Base-by-base conservation (phyloP, 2,888 invertebrate species). In the Anoplius nigerrimus region DNA sequence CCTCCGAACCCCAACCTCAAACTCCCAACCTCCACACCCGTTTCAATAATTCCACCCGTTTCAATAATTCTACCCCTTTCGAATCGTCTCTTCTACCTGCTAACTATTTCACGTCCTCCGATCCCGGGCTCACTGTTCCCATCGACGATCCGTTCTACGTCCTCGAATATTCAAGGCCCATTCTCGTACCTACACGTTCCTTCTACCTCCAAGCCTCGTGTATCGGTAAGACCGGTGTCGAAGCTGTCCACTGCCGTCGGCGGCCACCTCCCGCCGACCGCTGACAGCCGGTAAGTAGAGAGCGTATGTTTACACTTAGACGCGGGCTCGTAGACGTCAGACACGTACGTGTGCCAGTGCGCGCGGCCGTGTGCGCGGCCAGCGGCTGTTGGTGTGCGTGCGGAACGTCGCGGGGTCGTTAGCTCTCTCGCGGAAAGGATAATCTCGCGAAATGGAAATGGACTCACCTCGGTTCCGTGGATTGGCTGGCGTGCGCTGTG, bases 271-370 rank as follows among this genome's bases (percentile, higher is more conserved):
- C 18, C 48, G 48, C 48, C 16, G 48, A 18, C 48, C n/a, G 48
- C n/a, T 48, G 48, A 48, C 48, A 34, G 15, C 13, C 52, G 34
- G 13, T 42, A 51, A 57, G 24, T 45, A 53, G 61, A 22, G 58
- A 66, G 75, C 60, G 78, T 68, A 62, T 77, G 77, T 77, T 78
- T 78, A 75, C 75, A 72, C 78, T 62, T 59, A 66, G 51, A 52
- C 54, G 57, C 46, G 48, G 42, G 20, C 2, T 2, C 34, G 34
- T 34, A 34, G 34, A 11, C 34, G 34, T 34, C 6, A 11, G 34
- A 6, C 34, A 34, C 34, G 34, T 11, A n/a, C 55, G 46, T 66
- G 63, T 45, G 61, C 60, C 54, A 43, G 61, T 78, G 56, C 52
- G 62, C 20, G 66, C 22, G 2, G 34, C 34, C 11, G 34, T 24